Evolutionary conservation across 1,140 invertebrate genomes (phyloP), one percentile per base, ranked within the genome.

Genomic region (Stegodyphus mimosarum): DNA sequence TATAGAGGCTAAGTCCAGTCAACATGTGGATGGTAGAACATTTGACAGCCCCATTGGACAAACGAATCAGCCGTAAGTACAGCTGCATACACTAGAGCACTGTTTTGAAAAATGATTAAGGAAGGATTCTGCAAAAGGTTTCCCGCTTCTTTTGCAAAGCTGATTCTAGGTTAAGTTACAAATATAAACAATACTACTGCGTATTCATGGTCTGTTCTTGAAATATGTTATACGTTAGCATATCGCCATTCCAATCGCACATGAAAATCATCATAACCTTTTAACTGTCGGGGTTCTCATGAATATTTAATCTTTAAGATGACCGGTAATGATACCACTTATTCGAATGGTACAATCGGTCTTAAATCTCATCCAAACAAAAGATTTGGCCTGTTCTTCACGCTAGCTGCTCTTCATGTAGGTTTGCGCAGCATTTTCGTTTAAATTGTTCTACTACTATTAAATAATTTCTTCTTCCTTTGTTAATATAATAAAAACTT

Each of bases 241-340:
- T 66, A 52, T 50, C 60, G 50, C 60, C 33, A 79, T 79, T n/a
- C 6, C 76, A 79, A 50, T 79, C 50, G 49, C 67, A 67, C 63
- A 52, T 17, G 49, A 79, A 48, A 79, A 79, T 79, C 33, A 79
- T 48, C 64, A 69, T 67, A 79, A 18, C 76, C 63, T 69, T 79
- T 64, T 67, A 60, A 49, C 67, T 79, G 64, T 48, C 67, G 76
- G 76, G 64, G 13, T 50, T 69, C 17, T 79, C 50, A 67, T 11
- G 64, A 79, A 79, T 5, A 49, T 79, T 67, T 50, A 63, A 52
- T 50, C 64, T 67, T 64, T 33, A 15, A 18, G 52, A 55, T 63
- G 52, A 79, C 76, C 64, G 6, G 49, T 69, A n/a, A 69, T 52
- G 48, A 33, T 18, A n/a, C 64, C 60, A 66, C 10, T 79, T 11